These are phyloP conservation scores for Apodemia hepburni DNA, from an alignment of 2,888 invertebrate genomes.

Conservation along the genomic window DNA sequence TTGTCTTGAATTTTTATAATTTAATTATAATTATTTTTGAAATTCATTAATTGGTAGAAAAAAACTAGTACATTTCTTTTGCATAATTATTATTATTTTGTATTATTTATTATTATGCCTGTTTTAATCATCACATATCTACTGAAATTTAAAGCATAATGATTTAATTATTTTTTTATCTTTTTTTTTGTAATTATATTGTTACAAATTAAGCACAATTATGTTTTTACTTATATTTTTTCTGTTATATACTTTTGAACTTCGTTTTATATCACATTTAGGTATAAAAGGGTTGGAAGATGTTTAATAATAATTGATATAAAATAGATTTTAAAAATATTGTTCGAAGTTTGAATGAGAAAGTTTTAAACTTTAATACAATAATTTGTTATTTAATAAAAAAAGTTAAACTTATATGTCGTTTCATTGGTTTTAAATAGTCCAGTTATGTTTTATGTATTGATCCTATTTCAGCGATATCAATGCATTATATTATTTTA, in stretches of 20 bases:
- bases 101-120: not conserved
- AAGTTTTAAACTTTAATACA: slow-evolving; percentile 13
- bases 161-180: not conserved
- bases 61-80: not conserved
- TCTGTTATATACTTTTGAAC: not conserved
- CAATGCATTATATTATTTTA: too few relatives aligned
- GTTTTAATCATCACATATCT: not conserved
- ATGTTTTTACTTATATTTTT: slow-evolving; percentile 5
- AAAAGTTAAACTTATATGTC: not conserved
- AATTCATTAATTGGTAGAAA: not conserved
- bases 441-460: too few relatives aligned
- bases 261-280: slow-evolving; percentile 2
- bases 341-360: slow-evolving; percentile 7
- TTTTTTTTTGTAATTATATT: slow-evolving; percentile 1
- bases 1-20: slow-evolving; percentile 3
- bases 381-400: slow-evolving; percentile 10
- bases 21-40: not conserved
- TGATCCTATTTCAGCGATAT: too few relatives aligned
- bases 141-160: slow-evolving; percentile 2
- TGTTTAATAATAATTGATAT: slow-evolving; percentile 8
- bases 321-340: slow-evolving; percentile 1
- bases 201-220: slow-evolving; percentile 13
- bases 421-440: not conserved
- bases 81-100: not conserved
- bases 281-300: not conserved